A percentile compares a stretch with the other conserved stretches of the same genome.
These are phyloP conservation scores for Hydrozoanthus gracilis DNA, from an alignment of 92 coral and sea anemone species.

Conservation along the genomic window DNA sequence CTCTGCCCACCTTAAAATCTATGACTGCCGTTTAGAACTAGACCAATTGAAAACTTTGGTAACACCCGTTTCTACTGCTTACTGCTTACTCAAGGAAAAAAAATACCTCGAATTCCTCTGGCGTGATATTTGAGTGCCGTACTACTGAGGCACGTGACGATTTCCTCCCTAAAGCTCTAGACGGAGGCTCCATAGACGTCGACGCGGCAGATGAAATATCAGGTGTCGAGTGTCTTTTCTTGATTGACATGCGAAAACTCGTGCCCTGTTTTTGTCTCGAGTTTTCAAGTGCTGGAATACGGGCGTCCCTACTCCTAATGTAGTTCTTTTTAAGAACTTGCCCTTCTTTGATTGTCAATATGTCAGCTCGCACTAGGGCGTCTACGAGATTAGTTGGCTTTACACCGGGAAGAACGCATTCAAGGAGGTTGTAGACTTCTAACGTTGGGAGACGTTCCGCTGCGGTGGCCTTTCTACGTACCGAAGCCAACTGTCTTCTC, in stretches of 20 bases:
- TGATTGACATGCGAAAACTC: neutral
- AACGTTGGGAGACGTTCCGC: constrained; percentile 28
- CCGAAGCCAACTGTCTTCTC: constrained; percentile 6
- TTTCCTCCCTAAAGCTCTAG: neutral
- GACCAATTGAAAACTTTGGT: too few relatives aligned
- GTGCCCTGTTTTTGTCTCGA: neutral
- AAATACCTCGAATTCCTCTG: neutral
- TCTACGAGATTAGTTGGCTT: neutral
- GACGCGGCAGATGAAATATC: neutral
- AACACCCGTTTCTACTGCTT: neutral
- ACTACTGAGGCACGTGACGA: neutral
- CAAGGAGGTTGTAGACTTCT: constrained; percentile 29
- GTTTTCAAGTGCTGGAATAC: neutral
- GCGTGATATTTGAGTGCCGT: neutral
- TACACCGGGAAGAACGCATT: constrained; percentile 17
- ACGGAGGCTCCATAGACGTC: neutral
- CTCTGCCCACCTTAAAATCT: too few relatives aligned
- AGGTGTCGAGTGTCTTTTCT: neutral
- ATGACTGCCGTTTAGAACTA: too few relatives aligned
- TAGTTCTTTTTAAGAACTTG: neutral
- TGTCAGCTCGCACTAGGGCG: constrained; percentile 12
- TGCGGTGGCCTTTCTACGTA: neutral
- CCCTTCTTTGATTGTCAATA: constrained; percentile 5
- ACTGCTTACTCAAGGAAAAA: neutral
- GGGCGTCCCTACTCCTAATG: neutral